These are phyloP conservation scores for Mimachlamys varia DNA, from an alignment of 2,888 invertebrate species.

Conservation along the genomic window DNA sequence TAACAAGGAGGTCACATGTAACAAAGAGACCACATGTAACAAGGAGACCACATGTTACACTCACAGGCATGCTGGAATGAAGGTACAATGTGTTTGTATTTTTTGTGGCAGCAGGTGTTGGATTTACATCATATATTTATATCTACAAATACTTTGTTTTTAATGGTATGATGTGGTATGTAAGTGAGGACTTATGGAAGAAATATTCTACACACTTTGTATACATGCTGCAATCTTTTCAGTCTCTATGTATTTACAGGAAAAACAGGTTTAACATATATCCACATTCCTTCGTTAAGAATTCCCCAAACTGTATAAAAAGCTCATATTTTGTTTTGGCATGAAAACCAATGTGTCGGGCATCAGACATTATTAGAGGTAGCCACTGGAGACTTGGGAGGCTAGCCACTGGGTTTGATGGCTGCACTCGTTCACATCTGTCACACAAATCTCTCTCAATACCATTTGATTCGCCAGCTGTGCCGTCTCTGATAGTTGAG, in stretches of 20 bases:
- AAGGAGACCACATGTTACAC: too few relatives aligned
- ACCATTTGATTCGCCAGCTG: background rate
- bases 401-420: background rate
- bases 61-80: too few relatives aligned
- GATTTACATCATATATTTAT: too few relatives aligned
- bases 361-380: background rate
- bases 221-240: background rate
- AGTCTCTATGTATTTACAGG: background rate
- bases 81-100: too few relatives aligned
- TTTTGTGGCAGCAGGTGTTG: too few relatives aligned
- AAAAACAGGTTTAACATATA: background rate
- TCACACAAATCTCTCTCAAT: background rate
- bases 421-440: constrained; percentile 6
- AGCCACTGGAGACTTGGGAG: background rate
- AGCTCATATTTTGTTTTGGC: background rate
- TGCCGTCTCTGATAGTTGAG: background rate
- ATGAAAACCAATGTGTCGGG: background rate
- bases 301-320: background rate
- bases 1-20: too few relatives aligned
- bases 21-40: too few relatives aligned
- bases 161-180: background rate
- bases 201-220: background rate
- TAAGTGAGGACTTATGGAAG: background rate
- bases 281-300: background rate
- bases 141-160: background rate